Percentiles rank a stretch among this genome's conserved stretches.
These are phyloP conservation scores for Agrochola macilenta DNA, from an alignment of 2,888 invertebrate species.

Conservation along the genomic window DNA sequence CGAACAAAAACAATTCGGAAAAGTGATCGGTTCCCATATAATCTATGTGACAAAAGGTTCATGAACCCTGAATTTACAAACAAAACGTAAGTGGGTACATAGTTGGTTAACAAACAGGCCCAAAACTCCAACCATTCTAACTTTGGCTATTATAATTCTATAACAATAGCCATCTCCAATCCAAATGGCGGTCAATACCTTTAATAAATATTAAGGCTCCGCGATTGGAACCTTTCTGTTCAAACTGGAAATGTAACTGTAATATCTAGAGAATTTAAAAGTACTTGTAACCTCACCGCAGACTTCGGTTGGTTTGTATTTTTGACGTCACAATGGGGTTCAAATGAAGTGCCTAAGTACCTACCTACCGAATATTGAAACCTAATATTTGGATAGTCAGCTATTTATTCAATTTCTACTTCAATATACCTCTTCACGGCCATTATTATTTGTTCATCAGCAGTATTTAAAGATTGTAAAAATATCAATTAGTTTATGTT, in stretches of 20 bases:
- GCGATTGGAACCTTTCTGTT: conserved; percentile 68
- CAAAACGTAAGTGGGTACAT: conserved; percentile 60
- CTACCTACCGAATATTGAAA: conserved; percentile 20
- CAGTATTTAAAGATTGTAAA: not conserved
- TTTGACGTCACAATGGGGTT: conserved; percentile 24
- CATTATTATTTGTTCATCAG: no score
- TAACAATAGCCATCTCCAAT: conserved; percentile 70
- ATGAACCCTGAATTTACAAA: conserved; percentile 40
- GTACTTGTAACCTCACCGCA: conserved; percentile 52
- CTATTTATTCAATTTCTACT: conserved; percentile 1
- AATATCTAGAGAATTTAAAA: conserved; percentile 66
- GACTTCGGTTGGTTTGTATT: conserved; percentile 40
- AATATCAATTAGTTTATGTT: not conserved
- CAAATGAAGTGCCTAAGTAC: conserved; percentile 3
- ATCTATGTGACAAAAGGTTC: no score
- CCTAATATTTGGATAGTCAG: not conserved
- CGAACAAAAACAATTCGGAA: no score
- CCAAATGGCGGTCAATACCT: conserved; percentile 71
- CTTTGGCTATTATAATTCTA: conserved; percentile 71
- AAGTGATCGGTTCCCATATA: no score
- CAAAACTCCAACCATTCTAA: conserved; percentile 65
- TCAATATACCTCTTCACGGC: no score
- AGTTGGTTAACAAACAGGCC: conserved; percentile 64
- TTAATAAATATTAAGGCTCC: conserved; percentile 71
- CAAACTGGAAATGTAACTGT: conserved; percentile 65